A percentile compares a stretch with the other conserved stretches of the same genome.
phyloP scores from a whole-genome alignment of 2,888 invertebrate species.

The Axea sp. region DNA sequence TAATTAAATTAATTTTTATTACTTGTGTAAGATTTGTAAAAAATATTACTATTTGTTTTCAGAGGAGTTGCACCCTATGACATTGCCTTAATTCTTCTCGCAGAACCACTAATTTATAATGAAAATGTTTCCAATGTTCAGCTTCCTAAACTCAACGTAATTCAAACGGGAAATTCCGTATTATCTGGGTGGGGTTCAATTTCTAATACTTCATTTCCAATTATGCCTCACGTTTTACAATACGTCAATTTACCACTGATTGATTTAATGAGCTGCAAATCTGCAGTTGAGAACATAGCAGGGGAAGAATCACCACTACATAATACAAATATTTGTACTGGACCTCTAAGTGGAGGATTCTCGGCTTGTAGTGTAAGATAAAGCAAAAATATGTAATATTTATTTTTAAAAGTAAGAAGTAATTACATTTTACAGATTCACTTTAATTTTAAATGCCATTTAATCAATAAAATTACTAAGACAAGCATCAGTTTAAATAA shows the following conservation, averaged over 20 bases:
- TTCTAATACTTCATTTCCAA: constrained; percentile 56
- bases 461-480: too few species aligned
- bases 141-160: constrained; percentile 71
- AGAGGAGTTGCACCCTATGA: constrained; percentile 79
- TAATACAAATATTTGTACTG: constrained; percentile 69
- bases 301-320: constrained; percentile 65
- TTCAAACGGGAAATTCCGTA: constrained; percentile 71
- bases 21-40: too few species aligned
- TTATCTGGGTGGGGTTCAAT: constrained; percentile 80
- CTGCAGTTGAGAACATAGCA: constrained; percentile 62
- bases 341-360: constrained; percentile 61
- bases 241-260: constrained; percentile 70
- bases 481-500: too few species aligned
- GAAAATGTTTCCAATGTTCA: constrained; percentile 74
- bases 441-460: too few species aligned
- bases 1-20: too few species aligned
- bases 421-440: too few species aligned
- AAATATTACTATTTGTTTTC: constrained; percentile 31
- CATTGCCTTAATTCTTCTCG: constrained; percentile 80
- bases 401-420: too few species aligned
- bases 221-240: constrained; percentile 73
- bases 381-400: too few species aligned
- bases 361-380: constrained; percentile 56
- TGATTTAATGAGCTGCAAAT: constrained; percentile 65
- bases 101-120: constrained; percentile 70